Evolutionary conservation across 2,113 vertebrate genomes (phyloP).

Genomic region (Ramphastos sulfuratus): DNA sequence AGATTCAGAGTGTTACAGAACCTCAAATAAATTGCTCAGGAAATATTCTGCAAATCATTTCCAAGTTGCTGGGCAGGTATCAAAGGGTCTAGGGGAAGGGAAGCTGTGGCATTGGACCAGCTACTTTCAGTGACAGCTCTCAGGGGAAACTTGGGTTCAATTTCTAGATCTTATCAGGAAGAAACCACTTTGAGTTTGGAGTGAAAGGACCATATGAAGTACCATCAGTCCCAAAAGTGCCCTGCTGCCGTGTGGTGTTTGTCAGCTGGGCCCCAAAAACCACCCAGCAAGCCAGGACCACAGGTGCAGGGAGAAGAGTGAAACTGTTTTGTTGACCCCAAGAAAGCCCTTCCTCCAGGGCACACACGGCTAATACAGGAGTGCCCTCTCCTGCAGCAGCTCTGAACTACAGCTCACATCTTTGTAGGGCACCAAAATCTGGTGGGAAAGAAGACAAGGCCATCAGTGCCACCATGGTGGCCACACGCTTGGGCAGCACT

Average conservation of each 20-base stretch:
- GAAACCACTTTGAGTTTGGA: neutral
- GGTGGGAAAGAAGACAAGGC: neutral
- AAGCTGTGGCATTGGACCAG: neutral
- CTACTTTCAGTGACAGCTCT: neutral
- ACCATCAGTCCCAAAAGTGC: neutral
- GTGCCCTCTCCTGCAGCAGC: conserved; percentile 47
- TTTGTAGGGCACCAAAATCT: accelerated
- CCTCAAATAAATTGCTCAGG: neutral
- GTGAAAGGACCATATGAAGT: neutral
- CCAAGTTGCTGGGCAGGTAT: neutral
- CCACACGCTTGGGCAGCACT: accelerated
- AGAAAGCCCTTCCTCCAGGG: neutral
- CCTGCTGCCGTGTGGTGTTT: accelerated
- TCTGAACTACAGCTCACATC: neutral
- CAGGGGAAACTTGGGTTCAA: neutral
- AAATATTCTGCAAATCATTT: neutral
- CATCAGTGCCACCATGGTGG: accelerated
- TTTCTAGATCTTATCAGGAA: neutral
- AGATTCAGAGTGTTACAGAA: neutral
- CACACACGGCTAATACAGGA: neutral
- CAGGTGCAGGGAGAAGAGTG: neutral
- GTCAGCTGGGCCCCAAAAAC: neutral
- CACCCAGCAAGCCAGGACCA: accelerated
- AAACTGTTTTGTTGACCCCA: neutral
- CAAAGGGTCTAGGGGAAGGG: neutral